Conservation (phyloP, 2,797 vertebrate genomes). For the Lithobates sylvaticus region DNA sequence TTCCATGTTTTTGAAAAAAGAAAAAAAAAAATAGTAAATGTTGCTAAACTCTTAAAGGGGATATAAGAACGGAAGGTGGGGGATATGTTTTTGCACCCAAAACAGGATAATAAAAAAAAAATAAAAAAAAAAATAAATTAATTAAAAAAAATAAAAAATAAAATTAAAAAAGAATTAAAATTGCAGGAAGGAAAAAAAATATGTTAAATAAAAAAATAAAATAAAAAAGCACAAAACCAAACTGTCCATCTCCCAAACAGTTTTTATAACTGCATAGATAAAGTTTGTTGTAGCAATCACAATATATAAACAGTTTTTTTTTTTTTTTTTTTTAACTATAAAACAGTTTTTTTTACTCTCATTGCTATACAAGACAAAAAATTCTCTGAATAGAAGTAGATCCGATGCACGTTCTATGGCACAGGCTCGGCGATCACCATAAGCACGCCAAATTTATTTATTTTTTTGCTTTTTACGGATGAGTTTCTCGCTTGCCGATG, state of each 20-base stretch:
- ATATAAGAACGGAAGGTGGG: background rate
- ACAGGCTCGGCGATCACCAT: conserved; percentile 61
- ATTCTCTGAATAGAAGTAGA: background rate
- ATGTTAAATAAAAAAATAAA: too few species aligned
- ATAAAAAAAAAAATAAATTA: too few species aligned
- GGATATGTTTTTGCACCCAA: too few species aligned
- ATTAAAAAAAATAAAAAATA: too few species aligned
- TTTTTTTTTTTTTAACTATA: conserved; percentile 59
- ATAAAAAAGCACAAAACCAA: background rate
- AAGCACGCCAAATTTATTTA: too few species aligned
- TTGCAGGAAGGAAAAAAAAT: too few species aligned
- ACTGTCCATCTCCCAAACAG: conserved; percentile 20
- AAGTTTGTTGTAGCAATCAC: conserved; percentile 20
- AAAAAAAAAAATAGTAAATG: background rate
- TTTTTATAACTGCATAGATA: conserved; percentile 62
- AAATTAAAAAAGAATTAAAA: too few species aligned
- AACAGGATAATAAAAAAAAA: background rate
- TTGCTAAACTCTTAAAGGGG: background rate
- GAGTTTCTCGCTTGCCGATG: conserved; percentile 67
- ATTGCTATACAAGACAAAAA: conserved; percentile 65
- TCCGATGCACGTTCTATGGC: conserved; percentile 69
- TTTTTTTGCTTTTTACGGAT: conserved; percentile 62
- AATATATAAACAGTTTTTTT: conserved; percentile 70
- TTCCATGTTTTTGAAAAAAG: background rate
- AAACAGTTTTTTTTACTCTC: conserved; percentile 63